phyloP scores from a whole-genome alignment of 2,797 vertebrate genomes.

The Tamandua tetradactyla region DNA sequence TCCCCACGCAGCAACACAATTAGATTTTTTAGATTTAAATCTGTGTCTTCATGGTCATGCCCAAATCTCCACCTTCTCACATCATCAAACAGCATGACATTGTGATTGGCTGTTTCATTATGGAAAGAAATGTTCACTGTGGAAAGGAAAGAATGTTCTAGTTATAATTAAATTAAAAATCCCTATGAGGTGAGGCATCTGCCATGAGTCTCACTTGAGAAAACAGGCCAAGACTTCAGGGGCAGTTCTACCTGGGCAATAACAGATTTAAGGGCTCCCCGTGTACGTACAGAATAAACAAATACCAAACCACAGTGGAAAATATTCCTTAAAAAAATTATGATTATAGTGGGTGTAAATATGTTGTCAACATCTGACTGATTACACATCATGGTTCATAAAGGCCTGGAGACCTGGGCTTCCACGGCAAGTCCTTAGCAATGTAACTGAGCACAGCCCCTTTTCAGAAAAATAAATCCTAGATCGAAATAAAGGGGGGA shows the following conservation, averaged over 20 bases:
- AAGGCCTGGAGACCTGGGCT: neutral
- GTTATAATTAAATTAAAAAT: neutral
- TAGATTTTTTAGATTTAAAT: rapidly evolving
- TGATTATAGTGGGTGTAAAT: neutral
- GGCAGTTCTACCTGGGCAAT: neutral
- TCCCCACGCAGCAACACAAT: neutral
- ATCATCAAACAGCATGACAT: neutral
- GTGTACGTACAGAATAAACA: neutral
- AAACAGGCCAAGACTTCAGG: neutral
- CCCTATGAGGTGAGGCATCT: neutral
- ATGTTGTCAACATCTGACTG: neutral
- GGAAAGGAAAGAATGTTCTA: neutral
- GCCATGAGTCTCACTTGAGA: too few species aligned
- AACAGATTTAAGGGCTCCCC: neutral
- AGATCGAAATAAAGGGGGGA: neutral
- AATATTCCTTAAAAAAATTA: neutral
- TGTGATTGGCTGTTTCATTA: neutral
- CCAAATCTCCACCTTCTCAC: neutral
- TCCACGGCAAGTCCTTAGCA: neutral
- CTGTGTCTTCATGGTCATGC: rapidly evolving
- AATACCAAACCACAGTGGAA: too few species aligned
- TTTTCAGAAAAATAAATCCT: neutral
- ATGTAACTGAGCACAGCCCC: rapidly evolving
- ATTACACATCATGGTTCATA: neutral
- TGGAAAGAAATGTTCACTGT: neutral